Percentiles rank a stretch among this genome's conserved stretches.
phyloP scores from a whole-genome alignment of 2,797 vertebrate genomes.

The Hyperoplus lanceolatus region DNA sequence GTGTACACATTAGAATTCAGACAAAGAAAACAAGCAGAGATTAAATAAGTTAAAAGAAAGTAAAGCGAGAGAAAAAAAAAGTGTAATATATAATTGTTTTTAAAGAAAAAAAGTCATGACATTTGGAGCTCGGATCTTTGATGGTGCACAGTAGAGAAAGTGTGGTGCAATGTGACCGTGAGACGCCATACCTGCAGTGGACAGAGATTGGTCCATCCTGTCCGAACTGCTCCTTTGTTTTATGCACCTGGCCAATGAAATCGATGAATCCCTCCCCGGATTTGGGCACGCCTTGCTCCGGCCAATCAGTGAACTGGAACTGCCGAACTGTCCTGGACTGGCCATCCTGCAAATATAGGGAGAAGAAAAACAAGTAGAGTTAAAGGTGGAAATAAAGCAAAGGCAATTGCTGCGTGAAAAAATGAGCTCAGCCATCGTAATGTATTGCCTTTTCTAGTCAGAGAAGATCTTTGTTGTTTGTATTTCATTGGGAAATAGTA shows the following conservation, averaged over 20 bases:
- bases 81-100: too few relatives aligned
- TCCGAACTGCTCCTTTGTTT: slow-evolving; percentile 99
- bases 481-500: not conserved
- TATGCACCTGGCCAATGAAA: slow-evolving; percentile 98
- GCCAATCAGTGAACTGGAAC: slow-evolving; percentile 99
- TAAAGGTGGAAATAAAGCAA: not conserved
- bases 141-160: not conserved
- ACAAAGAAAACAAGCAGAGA: too few relatives aligned
- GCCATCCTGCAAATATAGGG: slow-evolving; percentile 88
- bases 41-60: too few relatives aligned
- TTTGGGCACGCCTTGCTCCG: slow-evolving; percentile 97
- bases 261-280: slow-evolving; percentile 98
- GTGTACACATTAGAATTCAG: too few relatives aligned
- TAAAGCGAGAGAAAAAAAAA: too few relatives aligned
- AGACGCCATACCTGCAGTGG: slow-evolving; percentile 92
- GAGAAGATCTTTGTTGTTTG: not conserved
- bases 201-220: slow-evolving; percentile 98
- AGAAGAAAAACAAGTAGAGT: not conserved
- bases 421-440: not conserved
- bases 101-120: not conserved
- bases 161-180: not conserved
- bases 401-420: not conserved
- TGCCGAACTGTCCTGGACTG: slow-evolving; percentile 97
- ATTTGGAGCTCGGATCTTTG: not conserved
- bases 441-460: not conserved